Percentiles rank a stretch among this genome's conserved stretches.
Evolutionary conservation across 1,140 invertebrate genomes (phyloP).

Genomic region (Apis dorsata): DNA sequence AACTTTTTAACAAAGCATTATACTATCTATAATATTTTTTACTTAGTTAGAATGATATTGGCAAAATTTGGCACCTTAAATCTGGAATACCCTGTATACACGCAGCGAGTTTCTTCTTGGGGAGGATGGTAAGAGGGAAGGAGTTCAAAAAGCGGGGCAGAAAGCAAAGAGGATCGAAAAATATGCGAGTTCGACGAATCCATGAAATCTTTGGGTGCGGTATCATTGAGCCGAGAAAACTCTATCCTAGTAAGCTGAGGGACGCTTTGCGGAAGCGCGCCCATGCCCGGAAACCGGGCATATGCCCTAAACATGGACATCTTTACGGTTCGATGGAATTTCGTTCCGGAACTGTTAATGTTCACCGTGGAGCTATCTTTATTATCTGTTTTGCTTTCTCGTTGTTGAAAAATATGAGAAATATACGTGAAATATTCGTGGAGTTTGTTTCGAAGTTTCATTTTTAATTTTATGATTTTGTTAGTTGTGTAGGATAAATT

Average conservation of each 20-base stretch:
- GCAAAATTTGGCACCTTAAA: not conserved
- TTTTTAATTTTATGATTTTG: too few relatives aligned
- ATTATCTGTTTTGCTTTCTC: not conserved
- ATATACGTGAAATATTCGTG: too few relatives aligned
- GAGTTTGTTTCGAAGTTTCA: too few relatives aligned
- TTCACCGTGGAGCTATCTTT: accelerated
- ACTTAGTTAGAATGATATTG: too few relatives aligned
- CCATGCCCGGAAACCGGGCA: not conserved
- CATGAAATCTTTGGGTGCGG: slow-evolving; percentile 30
- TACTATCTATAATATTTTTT: too few relatives aligned
- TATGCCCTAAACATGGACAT: not conserved
- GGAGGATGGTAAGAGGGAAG: slow-evolving; percentile 2
- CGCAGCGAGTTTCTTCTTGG: not conserved
- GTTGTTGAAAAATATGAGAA: too few relatives aligned
- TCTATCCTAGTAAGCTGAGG: slow-evolving; percentile 9
- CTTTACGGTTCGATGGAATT: slow-evolving; percentile 4
- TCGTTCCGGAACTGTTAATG: slow-evolving; percentile 1
- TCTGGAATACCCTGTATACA: not conserved
- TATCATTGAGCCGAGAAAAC: slow-evolving; percentile 1
- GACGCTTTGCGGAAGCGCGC: slow-evolving; percentile 3
- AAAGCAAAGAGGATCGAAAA: slow-evolving; percentile 24
- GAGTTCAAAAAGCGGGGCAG: not conserved
- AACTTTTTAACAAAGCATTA: too few relatives aligned
- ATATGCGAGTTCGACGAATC: slow-evolving; percentile 42
- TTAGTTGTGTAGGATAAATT: too few relatives aligned